Evolutionary conservation across 2,888 invertebrate genomes (phyloP).

Genomic region (Villa cingulata): DNA sequence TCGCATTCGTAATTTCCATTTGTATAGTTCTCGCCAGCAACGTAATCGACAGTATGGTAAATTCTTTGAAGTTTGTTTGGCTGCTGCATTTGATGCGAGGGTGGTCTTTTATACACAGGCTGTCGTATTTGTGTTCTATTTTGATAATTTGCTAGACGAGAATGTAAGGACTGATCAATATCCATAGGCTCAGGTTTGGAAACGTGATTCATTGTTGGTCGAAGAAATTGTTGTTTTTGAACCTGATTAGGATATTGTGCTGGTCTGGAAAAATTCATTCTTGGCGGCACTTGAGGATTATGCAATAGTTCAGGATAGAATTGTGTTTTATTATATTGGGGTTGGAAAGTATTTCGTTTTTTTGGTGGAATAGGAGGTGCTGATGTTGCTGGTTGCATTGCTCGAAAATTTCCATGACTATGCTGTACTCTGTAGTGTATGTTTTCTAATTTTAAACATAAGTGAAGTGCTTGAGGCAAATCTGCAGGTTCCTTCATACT

Average conservation of each 20-base stretch:
- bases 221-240: background rate
- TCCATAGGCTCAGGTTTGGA: background rate
- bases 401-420: too few species aligned
- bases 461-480: too few species aligned
- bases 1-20: too few species aligned
- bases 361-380: too few species aligned
- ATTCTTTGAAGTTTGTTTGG: background rate
- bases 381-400: slow-evolving; percentile 7
- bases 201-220: background rate
- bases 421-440: too few species aligned
- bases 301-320: too few species aligned
- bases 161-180: background rate
- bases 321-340: too few species aligned
- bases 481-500: too few species aligned
- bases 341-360: too few species aligned
- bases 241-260: background rate
- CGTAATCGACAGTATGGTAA: background rate
- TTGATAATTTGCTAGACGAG: background rate
- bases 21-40: too few species aligned
- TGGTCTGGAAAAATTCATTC: background rate
- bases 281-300: too few species aligned
- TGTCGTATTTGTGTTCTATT: background rate
- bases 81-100: background rate
- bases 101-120: background rate
- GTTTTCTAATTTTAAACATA: too few species aligned